phyloP scores from a whole-genome alignment of 2,797 vertebrate genomes.

The Sylvia borin region DNA sequence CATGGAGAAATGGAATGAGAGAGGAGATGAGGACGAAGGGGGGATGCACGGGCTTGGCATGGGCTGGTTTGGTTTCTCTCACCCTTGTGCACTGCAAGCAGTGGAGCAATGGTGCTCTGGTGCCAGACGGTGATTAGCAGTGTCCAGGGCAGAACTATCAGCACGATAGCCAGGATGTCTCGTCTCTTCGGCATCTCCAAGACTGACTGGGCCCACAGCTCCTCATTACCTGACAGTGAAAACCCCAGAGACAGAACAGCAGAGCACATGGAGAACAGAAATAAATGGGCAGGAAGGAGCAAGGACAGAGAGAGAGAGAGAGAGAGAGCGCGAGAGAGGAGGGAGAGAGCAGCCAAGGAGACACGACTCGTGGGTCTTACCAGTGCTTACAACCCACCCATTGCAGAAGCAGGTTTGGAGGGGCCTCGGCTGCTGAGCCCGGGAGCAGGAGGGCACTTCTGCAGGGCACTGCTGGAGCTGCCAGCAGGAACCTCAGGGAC shows the following conservation, averaged over 20 bases:
- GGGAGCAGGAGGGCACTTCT: slow-evolving; percentile 28
- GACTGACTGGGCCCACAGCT: slow-evolving; percentile 93
- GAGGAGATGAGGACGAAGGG: slow-evolving; percentile 43
- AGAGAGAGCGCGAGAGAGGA: slow-evolving; percentile 29
- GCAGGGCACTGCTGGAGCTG: background rate
- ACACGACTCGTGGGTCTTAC: slow-evolving; percentile 75
- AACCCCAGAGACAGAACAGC: slow-evolving; percentile 77
- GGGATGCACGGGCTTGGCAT: slow-evolving; percentile 7
- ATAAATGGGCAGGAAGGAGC: slow-evolving; percentile 75
- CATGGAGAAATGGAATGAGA: slow-evolving; percentile 42
- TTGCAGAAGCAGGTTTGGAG: slow-evolving; percentile 80
- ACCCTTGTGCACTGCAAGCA: slow-evolving; percentile 97
- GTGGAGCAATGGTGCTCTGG: slow-evolving; percentile 93
- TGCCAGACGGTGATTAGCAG: slow-evolving; percentile 99
- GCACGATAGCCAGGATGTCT: slow-evolving; percentile 97
- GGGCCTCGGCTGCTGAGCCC: slow-evolving; percentile 38
- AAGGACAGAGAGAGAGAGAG: slow-evolving; percentile 50
- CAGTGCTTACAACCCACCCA: slow-evolving; percentile 83
- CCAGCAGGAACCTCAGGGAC: slow-evolving; percentile 56
- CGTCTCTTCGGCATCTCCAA: slow-evolving; percentile 99
- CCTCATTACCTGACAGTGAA: slow-evolving; percentile 91
- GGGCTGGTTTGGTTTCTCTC: slow-evolving; percentile 64
- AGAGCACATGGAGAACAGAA: slow-evolving; percentile 80
- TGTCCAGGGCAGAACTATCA: slow-evolving; percentile 99
- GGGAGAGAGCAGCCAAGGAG: slow-evolving; percentile 52